Evolutionary conservation across 1,140 invertebrate species (phyloP), one percentile per base, ranked within the genome.

Genomic region (Cyrtorhinus lividipennis): DNA sequence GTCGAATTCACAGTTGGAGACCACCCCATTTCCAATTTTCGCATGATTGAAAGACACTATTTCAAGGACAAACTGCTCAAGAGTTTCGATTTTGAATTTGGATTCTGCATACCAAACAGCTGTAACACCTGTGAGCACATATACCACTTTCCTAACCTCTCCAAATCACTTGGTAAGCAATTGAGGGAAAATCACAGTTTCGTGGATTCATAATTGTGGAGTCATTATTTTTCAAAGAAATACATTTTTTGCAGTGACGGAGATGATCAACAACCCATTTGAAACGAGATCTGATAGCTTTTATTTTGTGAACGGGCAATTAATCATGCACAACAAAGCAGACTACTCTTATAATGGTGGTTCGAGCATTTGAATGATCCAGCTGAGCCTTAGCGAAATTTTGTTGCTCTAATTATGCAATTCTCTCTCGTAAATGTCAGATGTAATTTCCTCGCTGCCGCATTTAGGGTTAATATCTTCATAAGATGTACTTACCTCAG

Each of bases 21-120:
- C 65, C 83, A 87, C 68, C 86, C 92, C 44, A 90, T 98, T 0
- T 92, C 90, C 67, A 93, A 94, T 72, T 98, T 99, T 73, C 80
- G 95, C 56, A 99, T 99, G 95, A 97, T 99, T 68, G 95, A 99
- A 73, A 84, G 91, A 25, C 95, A 98, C 73, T 98, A 92, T 76
- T 99, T 98, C 74, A 80, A 89, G 56, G 92, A 98, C 69, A 86
- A 84, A 63, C 74, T 97, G 53, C 78, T 99, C 12, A 99, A 99
- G 77, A 95, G 90, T n/a, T 99, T 98, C 77, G 95, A 99, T 73
- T 99, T 99, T 82, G 92, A 98, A 73, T 99, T 99, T 81, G 95
- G 95, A 53, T 99, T 97, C 75, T 98, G 95, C 72, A 98, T 99
- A 76, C 95, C 95, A 25, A 91, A 94, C 73, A 97, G 92, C 66